phyloP scores from a whole-genome alignment of 2,888 invertebrate genomes.

The Elaeidobius kamerunicus region DNA sequence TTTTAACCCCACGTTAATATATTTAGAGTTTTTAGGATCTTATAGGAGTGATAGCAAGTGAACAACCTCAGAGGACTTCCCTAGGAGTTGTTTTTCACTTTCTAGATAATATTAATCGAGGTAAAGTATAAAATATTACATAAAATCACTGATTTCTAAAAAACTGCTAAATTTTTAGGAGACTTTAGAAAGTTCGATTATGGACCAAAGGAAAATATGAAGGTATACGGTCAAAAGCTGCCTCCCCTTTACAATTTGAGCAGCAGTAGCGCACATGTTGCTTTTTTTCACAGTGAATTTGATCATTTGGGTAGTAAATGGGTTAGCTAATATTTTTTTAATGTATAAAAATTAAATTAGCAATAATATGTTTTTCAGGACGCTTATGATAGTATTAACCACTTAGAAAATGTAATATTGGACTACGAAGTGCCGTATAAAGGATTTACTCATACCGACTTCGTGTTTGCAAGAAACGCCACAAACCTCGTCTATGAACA shows the following conservation, averaged over 20 bases:
- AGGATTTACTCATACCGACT: slow-evolving; percentile 34
- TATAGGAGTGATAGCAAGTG: too few relatives aligned
- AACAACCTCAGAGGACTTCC: too few relatives aligned
- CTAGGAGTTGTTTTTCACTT: too few relatives aligned
- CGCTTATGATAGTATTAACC: neutral
- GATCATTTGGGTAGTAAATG: neutral
- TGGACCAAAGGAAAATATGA: slow-evolving; percentile 5
- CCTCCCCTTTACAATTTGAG: neutral
- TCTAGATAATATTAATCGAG: too few relatives aligned
- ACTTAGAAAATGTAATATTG: slow-evolving; percentile 16
- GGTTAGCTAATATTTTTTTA: too few relatives aligned
- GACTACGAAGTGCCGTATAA: slow-evolving; percentile 18
- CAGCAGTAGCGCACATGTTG: neutral
- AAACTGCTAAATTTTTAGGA: slow-evolving; percentile 2
- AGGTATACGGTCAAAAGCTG: neutral
- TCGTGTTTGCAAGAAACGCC: slow-evolving; percentile 38
- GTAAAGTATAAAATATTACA: too few relatives aligned
- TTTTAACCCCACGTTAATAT: too few relatives aligned
- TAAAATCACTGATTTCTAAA: too few relatives aligned
- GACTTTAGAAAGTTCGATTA: slow-evolving; percentile 3
- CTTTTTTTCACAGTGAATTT: slow-evolving; percentile 1
- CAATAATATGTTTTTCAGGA: slow-evolving; percentile 21
- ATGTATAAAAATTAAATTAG: too few relatives aligned
- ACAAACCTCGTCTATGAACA: slow-evolving; percentile 55
- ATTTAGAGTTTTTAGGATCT: too few relatives aligned